Base-by-base conservation (phyloP, 2,888 invertebrate genomes). In the Griposia aprilina region DNA sequence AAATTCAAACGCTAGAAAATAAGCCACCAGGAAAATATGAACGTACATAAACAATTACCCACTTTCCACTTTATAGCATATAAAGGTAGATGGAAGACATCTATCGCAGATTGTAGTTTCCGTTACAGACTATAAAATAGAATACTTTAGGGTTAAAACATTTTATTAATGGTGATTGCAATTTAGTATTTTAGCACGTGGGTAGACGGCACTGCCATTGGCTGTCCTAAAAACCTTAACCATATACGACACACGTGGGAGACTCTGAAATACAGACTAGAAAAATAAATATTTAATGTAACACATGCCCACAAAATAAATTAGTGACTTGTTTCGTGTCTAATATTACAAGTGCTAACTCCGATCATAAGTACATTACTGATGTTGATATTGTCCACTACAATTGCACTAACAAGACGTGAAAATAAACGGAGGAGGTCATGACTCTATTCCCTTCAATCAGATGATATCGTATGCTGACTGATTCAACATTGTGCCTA, bases 401-500 rank as follows among this genome's bases (percentile, higher is more conserved):
- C 93, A 94, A 94, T 93, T 88, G 92, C 90, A 89, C 93, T 94
- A 94, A 94, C 93, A 93, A 94, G 93, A 92, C 87, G 87, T 91
- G 91, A 90, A 92, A 92, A 92, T 89, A 90, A 89, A 89, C 90
- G 87, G 89, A 87, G 87, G 88, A 90, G 92, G 91, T 92, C 93
- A 93, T 90, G 91, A 91, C 91, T 91, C 88, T 89, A 89, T 91
- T 92, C 88, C 88, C 87, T 90, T 90, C 90, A 89, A 90, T 91
- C 88, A 89, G 89, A 91, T 90, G 84, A 78, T 90, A 91, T 91
- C 89, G 83, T 83, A 83, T 81, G 86, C 67, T 82, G 89, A 90
- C 88, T 89, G 89, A 92, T 90, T 88, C 88, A 88, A 89, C 87
- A 91, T 90, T 91, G 91, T 90, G 87, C 85, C 82, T 90, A 89